Evolutionary conservation across 2,113 vertebrate genomes (phyloP), one percentile per base, ranked within the genome.

Genomic region (Hiodon tergisus): DNA sequence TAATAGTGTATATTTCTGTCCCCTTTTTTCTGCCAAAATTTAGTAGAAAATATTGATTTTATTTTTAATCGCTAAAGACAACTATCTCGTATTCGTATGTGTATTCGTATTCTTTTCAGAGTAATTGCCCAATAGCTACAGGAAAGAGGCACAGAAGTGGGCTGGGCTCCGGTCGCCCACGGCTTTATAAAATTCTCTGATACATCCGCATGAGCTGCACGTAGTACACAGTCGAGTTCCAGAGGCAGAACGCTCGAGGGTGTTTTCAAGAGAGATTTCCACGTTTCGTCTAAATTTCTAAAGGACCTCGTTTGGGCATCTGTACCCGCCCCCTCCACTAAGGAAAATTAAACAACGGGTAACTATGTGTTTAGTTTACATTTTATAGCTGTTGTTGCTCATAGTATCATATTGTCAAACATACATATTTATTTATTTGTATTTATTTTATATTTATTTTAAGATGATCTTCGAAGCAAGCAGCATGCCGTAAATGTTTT

Each of bases 171-270:
- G 51, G 5, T 77, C 80, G 58, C 77, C 65, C 66, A 61, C 72
- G 75, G 54, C 88, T 89, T 88, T 89, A 91, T 90, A 91, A 89
- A 80, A 82, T 80, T 85, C 83, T 78, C 82, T 78, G 85, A 78
- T 47, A 85, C 85, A 81, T 86, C 85, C 86, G 83, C 80, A 72
- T 83, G 76, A 31, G 72, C 75, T 46, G 73, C 86, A 86, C 81
- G 80, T 83, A 84, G 78, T 86, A 86, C 90, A 87, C 83, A 89
- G 86, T n/a, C 52, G 2, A 17, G 52, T 55, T 10, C 52, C 16
- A 55, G 69, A 55, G 17, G 10, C 52, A 8, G 3, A 54, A n/a
- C 51, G 53, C 7, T 85, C 76, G 74, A 46, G 67, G 55, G 14
- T 16, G 5, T 69, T 51, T 71, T 55, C 69, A 11, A 51, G 55